Conservation (phyloP, 2,888 invertebrate species). For the Epirrhoe alternata region DNA sequence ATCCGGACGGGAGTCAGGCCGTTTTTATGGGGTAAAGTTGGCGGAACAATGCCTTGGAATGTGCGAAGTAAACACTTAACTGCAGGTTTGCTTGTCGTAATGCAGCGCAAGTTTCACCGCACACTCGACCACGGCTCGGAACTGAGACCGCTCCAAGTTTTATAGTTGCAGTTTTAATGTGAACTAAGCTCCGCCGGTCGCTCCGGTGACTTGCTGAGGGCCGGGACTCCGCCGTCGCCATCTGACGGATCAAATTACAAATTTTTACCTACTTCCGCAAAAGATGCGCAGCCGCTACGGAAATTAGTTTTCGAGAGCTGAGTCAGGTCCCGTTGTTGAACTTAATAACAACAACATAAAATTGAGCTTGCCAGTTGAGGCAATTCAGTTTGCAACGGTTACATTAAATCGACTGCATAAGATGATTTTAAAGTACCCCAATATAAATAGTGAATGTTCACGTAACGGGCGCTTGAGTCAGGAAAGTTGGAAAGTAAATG, state of each 20-base stretch:
- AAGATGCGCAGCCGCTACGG: conserved; percentile 32
- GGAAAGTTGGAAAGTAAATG: conserved; percentile 83
- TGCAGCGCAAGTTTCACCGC: conserved; percentile 74
- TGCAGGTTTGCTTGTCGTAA: conserved; percentile 80
- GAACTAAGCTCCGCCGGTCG: conserved; percentile 52
- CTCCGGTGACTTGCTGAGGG: conserved; percentile 50
- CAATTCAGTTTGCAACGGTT: conserved; percentile 14
- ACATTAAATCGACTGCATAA: conserved; percentile 57
- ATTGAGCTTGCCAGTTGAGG: neutral
- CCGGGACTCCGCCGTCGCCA: conserved; percentile 28
- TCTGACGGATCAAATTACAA: conserved; percentile 36
- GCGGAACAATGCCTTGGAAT: conserved; percentile 70
- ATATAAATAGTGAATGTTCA: conserved; percentile 77
- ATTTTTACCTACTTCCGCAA: conserved; percentile 30
- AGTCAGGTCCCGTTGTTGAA: conserved; percentile 29
- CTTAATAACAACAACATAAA: conserved; percentile 24
- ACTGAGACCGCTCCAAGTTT: conserved; percentile 66
- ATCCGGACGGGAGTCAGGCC: conserved; percentile 59
- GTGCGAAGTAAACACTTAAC: conserved; percentile 82
- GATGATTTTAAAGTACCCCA: conserved; percentile 74
- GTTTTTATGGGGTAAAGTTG: conserved; percentile 72
- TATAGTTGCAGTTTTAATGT: conserved; percentile 74
- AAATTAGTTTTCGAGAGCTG: conserved; percentile 37
- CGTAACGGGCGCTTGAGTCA: conserved; percentile 78
- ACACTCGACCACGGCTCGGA: conserved; percentile 65